Evolutionary conservation across 2,113 vertebrate genomes (phyloP), one percentile per base, ranked within the genome.

Genomic region (Tachysurus vachellii): DNA sequence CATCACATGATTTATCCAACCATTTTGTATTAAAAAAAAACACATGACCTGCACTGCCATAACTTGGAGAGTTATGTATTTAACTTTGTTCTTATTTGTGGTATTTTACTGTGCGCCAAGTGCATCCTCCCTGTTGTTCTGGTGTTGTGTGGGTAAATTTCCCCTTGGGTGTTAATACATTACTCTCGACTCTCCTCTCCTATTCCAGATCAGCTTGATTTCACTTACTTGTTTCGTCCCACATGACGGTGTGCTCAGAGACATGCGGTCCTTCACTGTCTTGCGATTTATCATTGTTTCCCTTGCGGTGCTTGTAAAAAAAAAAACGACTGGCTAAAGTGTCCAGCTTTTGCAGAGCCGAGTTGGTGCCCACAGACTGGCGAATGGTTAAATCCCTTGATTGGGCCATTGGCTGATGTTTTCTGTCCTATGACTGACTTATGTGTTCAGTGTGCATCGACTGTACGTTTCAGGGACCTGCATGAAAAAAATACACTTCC

Each of bases 151-250:
- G 47, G 47, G 47, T 50, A 50, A 50, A 50, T 50, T 50, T 50
- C 47, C 47, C 47, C 47, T 50, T 50, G 47, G 47, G 47, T 0
- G 47, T 5, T 50, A 50, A 50, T 50, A 5, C 5, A 50, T 5
- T 50, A 50, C 47, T 50, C 8, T 50, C 47, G 0, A 9, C 47
- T 50, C 47, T 47, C 44, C 44, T 47, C 44, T 50, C 47, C 47
- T 50, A 9, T 9, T 50, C 47, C 4, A 44, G 11, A 75, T 28
- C 31, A 66, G 44, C 57, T 68, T 3, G 13, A 47, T 66, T 23
- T 79, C 89, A 98, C 98, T 99, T 97, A 99, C 98, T 98, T 89
- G 93, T 92, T 93, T 91, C 94, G 91, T 99, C 97, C 97, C 97
- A 98, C 73, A 92, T 91, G 89, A 92, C 84, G 92, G 96, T 94